phyloP scores from a whole-genome alignment of 2,888 invertebrate genomes.

The Catocala sponsa region DNA sequence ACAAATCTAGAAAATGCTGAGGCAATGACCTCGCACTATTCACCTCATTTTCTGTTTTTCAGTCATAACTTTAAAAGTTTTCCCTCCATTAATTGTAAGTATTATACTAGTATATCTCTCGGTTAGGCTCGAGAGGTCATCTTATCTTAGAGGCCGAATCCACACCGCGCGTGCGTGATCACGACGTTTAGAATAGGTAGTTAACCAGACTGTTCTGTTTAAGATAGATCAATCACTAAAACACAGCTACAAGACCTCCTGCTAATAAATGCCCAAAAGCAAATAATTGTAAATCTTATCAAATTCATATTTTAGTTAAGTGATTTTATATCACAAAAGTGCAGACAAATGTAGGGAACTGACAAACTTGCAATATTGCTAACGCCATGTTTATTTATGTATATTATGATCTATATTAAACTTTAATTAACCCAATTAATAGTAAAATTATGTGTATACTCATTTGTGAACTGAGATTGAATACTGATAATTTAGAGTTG shows the following conservation, averaged over 20 bases:
- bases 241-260: too few species aligned
- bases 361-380: too few species aligned
- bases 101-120: constrained; percentile 14
- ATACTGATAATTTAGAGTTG: constrained; percentile 4
- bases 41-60: constrained; percentile 2
- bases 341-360: too few species aligned
- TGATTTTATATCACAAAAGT: too few species aligned
- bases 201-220: neutral
- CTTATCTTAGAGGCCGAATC: constrained; percentile 21
- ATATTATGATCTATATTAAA: too few species aligned
- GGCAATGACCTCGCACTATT: neutral
- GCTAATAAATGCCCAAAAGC: too few species aligned
- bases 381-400: too few species aligned
- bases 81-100: constrained; percentile 5
- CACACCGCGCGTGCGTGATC: constrained; percentile 28
- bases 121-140: constrained; percentile 24
- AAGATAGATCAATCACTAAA: neutral
- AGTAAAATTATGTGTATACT: too few species aligned
- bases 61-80: neutral
- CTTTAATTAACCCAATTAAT: too few species aligned
- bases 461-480: neutral
- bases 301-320: too few species aligned
- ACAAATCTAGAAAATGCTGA: too few species aligned
- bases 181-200: constrained; percentile 17
- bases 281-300: too few species aligned